phyloP scores from a whole-genome alignment of 2,888 invertebrate species.

The Macrosoma leucophasiata region DNA sequence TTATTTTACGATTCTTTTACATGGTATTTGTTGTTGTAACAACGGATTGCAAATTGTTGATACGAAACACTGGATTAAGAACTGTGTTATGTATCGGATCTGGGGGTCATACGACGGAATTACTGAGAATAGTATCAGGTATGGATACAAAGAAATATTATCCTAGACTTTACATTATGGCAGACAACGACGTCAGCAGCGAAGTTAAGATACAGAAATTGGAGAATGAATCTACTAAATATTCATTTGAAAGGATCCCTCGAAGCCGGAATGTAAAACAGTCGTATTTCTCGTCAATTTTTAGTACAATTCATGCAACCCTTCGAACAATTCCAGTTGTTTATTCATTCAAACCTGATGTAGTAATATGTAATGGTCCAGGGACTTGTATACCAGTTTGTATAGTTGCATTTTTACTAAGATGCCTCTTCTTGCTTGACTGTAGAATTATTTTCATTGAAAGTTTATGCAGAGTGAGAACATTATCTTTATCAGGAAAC shows the following conservation, averaged over 20 bases:
- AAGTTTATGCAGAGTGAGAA: constrained; percentile 94
- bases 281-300: constrained; percentile 85
- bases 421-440: constrained; percentile 79
- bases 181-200: constrained; percentile 86
- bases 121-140: constrained; percentile 82
- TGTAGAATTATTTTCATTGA: constrained; percentile 93
- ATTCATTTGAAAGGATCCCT: constrained; percentile 78
- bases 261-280: constrained; percentile 93
- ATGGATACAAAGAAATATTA: constrained; percentile 79
- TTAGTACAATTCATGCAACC: constrained; percentile 85
- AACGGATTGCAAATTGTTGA: constrained; percentile 35
- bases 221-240: constrained; percentile 55
- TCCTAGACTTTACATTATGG: constrained; percentile 86
- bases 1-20: too few relatives aligned
- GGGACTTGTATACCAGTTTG: constrained; percentile 97
- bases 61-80: constrained; percentile 34
- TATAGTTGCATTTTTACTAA: constrained; percentile 83
- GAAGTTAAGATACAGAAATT: constrained; percentile 77
- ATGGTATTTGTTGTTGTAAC: too few relatives aligned
- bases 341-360: constrained; percentile 81
- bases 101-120: constrained; percentile 97
- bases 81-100: constrained; percentile 83
- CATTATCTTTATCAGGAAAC: constrained; percentile 91
- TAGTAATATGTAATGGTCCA: constrained; percentile 95
- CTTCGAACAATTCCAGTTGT: constrained; percentile 81